Base-by-base conservation (phyloP, 2,888 invertebrate species). In the Epirrita christyi region DNA sequence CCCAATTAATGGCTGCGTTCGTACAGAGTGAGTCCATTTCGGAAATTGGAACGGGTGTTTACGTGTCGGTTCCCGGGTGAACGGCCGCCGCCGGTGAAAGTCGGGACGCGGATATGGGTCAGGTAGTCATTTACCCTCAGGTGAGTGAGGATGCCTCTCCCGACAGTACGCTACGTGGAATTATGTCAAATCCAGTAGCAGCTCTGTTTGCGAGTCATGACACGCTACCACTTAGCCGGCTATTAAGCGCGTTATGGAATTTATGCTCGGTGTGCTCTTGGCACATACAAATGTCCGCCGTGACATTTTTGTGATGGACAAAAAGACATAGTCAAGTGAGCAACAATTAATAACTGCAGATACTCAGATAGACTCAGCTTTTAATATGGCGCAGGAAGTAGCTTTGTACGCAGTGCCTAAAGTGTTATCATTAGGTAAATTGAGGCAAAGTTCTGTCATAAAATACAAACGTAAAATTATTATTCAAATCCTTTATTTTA, bases 121-220 rank as follows among this genome's bases (percentile, higher is more conserved):
- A 90, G 79, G 84, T 90, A 90, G 89, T 86, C 88, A 83, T 89
- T 89, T 89, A 91, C 91, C 88, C 85, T 77, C 83, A 83, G 86
- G 86, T 86, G 78, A 76, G 74, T 68, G 70, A 70, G 70, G 73
- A 71, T 68, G 74, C 73, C 75, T 73, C 73, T 72, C 70, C 66
- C 48, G 65, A 47, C 65, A 63, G 34, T 67, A 53, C 58, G 61
- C 71, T 62, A 69, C 55, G 68, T 68, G 64, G 68, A 78, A 77
- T 69, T 72, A 73, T 79, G 78, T 76, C 74, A 78, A 68, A 73
- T 62, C 68, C 68, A 64, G 61, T 68, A 70, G 66, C 58, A 65
- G 62, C 48, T 56, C 61, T 51, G 61, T 60, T 67, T 57, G 63
- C 45, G 57, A 67, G 59, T 61, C 64, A 54, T 54, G 57, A 59